Base-by-base conservation (phyloP, 2,888 invertebrate genomes). In the Linnaemya vulpina region DNA sequence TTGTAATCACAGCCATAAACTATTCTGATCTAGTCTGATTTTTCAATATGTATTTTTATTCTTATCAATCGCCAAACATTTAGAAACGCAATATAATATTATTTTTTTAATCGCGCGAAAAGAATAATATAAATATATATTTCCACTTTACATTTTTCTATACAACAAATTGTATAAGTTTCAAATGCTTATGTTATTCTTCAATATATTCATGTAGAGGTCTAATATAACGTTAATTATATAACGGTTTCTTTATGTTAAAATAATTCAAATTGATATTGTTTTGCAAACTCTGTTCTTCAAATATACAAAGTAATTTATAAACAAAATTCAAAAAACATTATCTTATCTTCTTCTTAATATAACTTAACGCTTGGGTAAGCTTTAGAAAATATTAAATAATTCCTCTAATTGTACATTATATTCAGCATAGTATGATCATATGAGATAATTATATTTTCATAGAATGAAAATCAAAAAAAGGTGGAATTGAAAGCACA, bases 321-420 rank as follows among this genome's bases (percentile, higher is more conserved):
- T 35, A 15, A 51, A 20, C 11, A 30, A 53, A 78, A 65, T 20
- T 62, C 46, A 4, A 49, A 38, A 25, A 40, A 60, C 25, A 49
- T 15, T 71, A 65, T 70, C 25, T 78, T 85, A 78, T 78, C 81
- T 77, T 30, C 40, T 5, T 84, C 63, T 65, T 74, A 22, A 46
- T 77, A 30, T 68, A 58, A 17, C 82, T 75, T 78, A 25, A 85
- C 58, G 82, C 78, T 71, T 82, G 70, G 70, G 11, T 78, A 74
- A 38, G 22, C 51, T 63, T 71, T 30, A 11, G 1, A 58, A 43
- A 17, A 65, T 46, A 20, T 13, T 13, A 46, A 30, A 9, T 10
- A 30, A 63, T 43, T 73, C 30, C 20, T 55, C 38, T 74, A 60
- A 51, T 65, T 63, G 1, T 43, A 63, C 46, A 46, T 63, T 51